phyloP scores from a whole-genome alignment of 2,113 vertebrate genomes.

The Paramisgurnus dabryanus region DNA sequence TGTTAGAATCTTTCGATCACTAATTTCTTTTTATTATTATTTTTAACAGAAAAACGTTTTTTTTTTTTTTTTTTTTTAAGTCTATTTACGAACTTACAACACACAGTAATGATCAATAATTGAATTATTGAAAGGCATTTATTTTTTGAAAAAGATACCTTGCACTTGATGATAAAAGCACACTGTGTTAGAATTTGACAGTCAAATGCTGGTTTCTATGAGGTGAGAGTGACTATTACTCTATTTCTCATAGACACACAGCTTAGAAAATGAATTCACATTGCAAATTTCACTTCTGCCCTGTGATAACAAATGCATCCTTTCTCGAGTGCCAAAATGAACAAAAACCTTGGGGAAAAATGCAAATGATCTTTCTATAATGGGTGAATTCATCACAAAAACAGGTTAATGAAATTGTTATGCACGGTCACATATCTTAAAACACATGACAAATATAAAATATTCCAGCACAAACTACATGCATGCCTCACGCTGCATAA shows the following conservation, averaged over 20 bases:
- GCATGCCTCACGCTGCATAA: not conserved
- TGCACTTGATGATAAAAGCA: no score
- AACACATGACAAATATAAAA: conserved; percentile 64
- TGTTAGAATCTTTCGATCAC: no score
- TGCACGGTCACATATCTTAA: conserved; percentile 65
- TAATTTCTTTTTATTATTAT: no score
- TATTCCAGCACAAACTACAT: not conserved
- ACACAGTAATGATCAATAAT: no score
- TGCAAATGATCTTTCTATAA: conserved; percentile 66
- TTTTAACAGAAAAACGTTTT: no score
- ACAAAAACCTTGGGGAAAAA: conserved; percentile 59
- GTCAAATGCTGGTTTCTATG: not conserved
- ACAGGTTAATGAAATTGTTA: conserved; percentile 68
- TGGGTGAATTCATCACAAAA: conserved; percentile 58
- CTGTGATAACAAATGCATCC: conserved; percentile 58
- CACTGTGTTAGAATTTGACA: no score
- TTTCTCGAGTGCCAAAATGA: conserved; percentile 60
- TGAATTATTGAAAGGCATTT: no score
- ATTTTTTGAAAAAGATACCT: no score
- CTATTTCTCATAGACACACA: not conserved
- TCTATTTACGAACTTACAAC: no score
- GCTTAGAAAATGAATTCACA: not conserved
- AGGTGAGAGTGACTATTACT: not conserved
- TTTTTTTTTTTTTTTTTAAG: no score
- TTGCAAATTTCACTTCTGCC: not conserved